phyloP scores from a whole-genome alignment of 2,888 invertebrate genomes.

The Atethmia centrago region DNA sequence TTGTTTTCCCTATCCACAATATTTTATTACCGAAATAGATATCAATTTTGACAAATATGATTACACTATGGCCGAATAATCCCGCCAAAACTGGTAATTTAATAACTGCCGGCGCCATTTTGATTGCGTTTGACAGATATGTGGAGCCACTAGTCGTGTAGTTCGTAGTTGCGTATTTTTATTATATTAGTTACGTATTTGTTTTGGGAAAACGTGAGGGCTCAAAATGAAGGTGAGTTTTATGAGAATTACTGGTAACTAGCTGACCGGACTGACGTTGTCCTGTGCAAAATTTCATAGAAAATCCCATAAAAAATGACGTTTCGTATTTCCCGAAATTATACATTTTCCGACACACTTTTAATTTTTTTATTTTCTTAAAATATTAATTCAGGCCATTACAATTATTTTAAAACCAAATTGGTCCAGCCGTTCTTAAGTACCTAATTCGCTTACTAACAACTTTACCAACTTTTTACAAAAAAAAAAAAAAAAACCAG shows the following conservation, averaged over 20 bases:
- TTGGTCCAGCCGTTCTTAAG: no score
- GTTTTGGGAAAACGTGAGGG: background rate
- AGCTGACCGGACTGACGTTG: no score
- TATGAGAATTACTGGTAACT: background rate
- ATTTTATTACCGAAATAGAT: slow-evolving; percentile 72
- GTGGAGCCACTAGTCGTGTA: slow-evolving; percentile 52
- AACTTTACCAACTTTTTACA: no score
- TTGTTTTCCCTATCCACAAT: slow-evolving; percentile 64
- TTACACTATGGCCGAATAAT: slow-evolving; percentile 68
- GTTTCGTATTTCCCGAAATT: no score
- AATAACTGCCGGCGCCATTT: slow-evolving; percentile 69
- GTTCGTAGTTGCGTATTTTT: slow-evolving; percentile 1
- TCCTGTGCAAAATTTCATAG: no score
- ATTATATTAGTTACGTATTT: slow-evolving; percentile 9
- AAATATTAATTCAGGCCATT: no score
- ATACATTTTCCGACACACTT: no score
- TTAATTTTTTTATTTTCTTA: no score
- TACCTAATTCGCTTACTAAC: no score
- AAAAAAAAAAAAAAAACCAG: no score
- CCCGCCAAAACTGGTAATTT: slow-evolving; percentile 68
- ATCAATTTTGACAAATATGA: slow-evolving; percentile 74
- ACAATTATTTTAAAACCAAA: no score
- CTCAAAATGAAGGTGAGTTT: background rate
- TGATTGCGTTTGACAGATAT: slow-evolving; percentile 64
- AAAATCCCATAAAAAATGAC: no score